A percentile compares a stretch with the other conserved stretches of the same genome.
Evolutionary conservation across 1,140 invertebrate genomes (phyloP).

Genomic region (Drosophila lini): DNA sequence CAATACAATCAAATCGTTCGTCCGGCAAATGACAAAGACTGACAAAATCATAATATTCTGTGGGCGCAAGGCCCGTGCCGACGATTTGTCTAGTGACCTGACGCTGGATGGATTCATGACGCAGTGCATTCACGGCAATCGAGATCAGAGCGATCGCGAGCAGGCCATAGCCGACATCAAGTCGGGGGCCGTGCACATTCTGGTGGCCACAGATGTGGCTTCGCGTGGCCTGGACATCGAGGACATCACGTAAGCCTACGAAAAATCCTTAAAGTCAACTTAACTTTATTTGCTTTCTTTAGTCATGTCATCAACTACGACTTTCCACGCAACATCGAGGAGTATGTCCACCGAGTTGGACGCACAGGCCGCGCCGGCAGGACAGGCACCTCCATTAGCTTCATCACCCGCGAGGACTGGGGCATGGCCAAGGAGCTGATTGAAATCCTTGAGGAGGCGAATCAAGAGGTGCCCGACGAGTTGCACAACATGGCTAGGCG

Average conservation of each 20-base stretch:
- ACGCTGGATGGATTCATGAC: constrained; percentile 88
- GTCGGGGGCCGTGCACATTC: constrained; percentile 89
- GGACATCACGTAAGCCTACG: constrained; percentile 91
- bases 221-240: constrained; percentile 96
- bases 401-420: constrained; percentile 93
- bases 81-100: constrained; percentile 92
- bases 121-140: constrained; percentile 94
- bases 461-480: constrained; percentile 90
- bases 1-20: constrained; percentile 72
- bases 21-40: constrained; percentile 86
- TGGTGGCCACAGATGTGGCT: constrained; percentile 98
- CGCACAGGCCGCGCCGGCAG: constrained; percentile 94
- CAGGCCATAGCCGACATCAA: constrained; percentile 93
- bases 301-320: constrained; percentile 92
- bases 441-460: constrained; percentile 91
- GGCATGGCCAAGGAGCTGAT: constrained; percentile 92
- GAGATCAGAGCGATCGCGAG: constrained; percentile 94
- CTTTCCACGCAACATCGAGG: constrained; percentile 95
- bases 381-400: constrained; percentile 91
- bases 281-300: no score
- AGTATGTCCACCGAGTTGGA: constrained; percentile 95
- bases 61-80: constrained; percentile 92
- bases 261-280: no score
- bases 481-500: constrained; percentile 89
- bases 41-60: constrained; percentile 96